Conservation (phyloP, 2,797 vertebrate species). For the Sebastes iracundus region DNA sequence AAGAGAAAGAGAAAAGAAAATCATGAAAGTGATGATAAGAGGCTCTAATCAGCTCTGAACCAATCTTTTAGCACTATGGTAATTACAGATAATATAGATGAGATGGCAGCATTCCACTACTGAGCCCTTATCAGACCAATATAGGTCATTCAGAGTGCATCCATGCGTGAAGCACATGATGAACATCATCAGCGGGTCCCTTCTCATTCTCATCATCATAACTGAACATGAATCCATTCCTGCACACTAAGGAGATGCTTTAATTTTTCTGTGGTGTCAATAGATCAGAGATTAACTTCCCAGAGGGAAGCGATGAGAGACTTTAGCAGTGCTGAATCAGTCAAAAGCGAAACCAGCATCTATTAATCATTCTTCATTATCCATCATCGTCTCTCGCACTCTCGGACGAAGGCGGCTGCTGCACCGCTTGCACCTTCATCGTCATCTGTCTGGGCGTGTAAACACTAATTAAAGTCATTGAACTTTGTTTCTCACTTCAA, state of each 20-base stretch:
- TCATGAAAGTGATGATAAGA: conserved; percentile 15
- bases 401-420: conserved; percentile 1
- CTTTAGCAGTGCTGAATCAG: conserved; percentile 48
- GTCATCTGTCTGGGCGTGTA: conserved; percentile 42
- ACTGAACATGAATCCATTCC: conserved; percentile 33
- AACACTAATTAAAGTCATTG: conserved; percentile 61
- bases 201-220: conserved; percentile 23
- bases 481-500: conserved; percentile 47
- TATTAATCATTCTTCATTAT: conserved; percentile 66
- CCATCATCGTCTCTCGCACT: conserved; percentile 26
- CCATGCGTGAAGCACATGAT: conserved; percentile 41
- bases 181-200: conserved; percentile 4
- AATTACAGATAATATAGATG: conserved; percentile 45
- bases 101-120: conserved; percentile 14
- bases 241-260: conserved; percentile 18
- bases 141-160: conserved; percentile 51
- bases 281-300: conserved; percentile 56
- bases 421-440: conserved; percentile 30
- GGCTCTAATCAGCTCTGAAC: conserved; percentile 23
- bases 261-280: conserved; percentile 41
- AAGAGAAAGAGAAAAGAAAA: not conserved
- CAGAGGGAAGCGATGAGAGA: conserved; percentile 32
- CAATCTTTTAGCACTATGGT: conserved; percentile 26
- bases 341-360: conserved; percentile 43
- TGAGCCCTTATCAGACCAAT: conserved; percentile 4